These are phyloP conservation scores for Iguana delicatissima DNA, from an alignment of 2,797 vertebrate species.

Conservation along the genomic window DNA sequence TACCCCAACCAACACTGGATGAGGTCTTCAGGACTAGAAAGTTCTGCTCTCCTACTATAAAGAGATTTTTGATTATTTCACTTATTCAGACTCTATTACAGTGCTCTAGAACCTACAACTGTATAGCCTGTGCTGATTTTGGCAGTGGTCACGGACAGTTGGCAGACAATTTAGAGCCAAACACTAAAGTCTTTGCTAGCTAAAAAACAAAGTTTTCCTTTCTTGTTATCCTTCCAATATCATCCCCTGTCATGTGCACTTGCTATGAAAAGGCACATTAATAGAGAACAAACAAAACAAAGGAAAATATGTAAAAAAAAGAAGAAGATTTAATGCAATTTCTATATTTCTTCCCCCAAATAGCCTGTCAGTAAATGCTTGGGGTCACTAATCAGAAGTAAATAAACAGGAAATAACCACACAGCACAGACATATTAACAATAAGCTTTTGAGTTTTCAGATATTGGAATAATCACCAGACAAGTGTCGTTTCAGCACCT, in stretches of 20 bases:
- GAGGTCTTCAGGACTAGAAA: background rate
- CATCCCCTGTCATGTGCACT: background rate
- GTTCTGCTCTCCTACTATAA: background rate
- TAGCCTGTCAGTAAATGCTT: background rate
- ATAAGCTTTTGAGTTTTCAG: background rate
- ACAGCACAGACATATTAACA: background rate
- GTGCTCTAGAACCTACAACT: background rate
- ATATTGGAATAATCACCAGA: background rate
- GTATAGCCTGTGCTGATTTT: background rate
- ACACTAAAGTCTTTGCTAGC: background rate
- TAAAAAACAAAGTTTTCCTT: constrained; percentile 1
- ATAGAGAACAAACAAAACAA: background rate
- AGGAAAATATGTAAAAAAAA: background rate
- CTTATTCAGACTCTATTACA: background rate
- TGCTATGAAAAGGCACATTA: constrained; percentile 6
- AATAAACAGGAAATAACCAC: background rate
- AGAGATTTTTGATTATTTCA: background rate
- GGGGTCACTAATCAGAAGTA: background rate
- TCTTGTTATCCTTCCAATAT: background rate
- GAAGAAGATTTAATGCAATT: background rate
- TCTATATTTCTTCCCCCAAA: background rate
- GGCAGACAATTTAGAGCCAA: background rate
- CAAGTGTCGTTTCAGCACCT: background rate
- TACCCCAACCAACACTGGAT: background rate
- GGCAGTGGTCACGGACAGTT: background rate